Base-by-base conservation (phyloP, 1,140 invertebrate genomes). In the Drosophila miranda region DNA sequence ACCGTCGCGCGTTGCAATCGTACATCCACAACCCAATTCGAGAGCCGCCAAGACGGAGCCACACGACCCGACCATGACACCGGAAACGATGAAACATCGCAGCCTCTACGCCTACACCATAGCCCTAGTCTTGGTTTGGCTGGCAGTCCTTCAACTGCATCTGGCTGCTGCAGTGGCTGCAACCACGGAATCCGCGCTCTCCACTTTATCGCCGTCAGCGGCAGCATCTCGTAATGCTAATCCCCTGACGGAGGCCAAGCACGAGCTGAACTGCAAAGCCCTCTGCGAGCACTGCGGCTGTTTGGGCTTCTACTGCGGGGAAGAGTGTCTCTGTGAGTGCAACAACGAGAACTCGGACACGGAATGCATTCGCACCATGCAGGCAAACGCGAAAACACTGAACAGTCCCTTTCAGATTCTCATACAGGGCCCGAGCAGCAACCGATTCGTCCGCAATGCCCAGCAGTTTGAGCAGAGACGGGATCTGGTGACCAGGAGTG, bases 301-400 rank as follows among this genome's bases (percentile, higher is more conserved):
- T 55, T 30, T 89, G 45, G 89, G 89, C 6, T 91, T 90, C 68
- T 91, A 91, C 49, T 91, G 90, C 13, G 90, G 89, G 0, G 90
- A 91, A 55, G 89, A 91, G 60, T 91, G 90, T 43, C 81, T 91
- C 6, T 91, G 90, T 52, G 90, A 91, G 50, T 91, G 89, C 52
- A 90, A 90, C 56, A 67, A 89, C 11, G 86, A 86, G 1, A 79
- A 79, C 51, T 90, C 81, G 1, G 78, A 91, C 43, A 89, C 80
- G 0, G 77, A 90, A 44, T 91, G 90, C 44, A 82, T 91, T 4
- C 74, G 68, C 9, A 74, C 78, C 6, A 90, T 91, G 84, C 86
- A 91, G 48, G 48, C 34, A 13, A 84, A 89, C 14, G 90, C 90
- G 0, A 67, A 74, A 26, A 64, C 63, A 0, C 7, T 87, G 13